Evolutionary conservation across 2,888 invertebrate genomes (phyloP).

Genomic region (Embidobia sp.): DNA sequence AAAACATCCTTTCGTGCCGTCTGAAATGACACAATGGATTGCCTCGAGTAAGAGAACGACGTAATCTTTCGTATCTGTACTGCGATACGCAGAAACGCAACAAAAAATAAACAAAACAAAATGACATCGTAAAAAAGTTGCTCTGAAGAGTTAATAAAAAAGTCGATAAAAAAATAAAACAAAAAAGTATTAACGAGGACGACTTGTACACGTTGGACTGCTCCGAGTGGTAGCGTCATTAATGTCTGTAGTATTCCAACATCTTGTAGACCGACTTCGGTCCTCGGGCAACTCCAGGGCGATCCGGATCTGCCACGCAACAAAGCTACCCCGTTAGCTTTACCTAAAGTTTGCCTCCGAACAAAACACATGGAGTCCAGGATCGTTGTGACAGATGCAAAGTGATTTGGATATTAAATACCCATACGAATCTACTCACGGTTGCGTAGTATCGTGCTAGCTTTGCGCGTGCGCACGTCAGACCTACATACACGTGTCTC

Average conservation of each 20-base stretch:
- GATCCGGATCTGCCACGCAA: too few relatives aligned
- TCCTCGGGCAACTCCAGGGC: constrained; percentile 9
- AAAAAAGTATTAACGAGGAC: constrained; percentile 67
- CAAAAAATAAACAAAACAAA: constrained; percentile 67
- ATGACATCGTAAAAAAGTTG: constrained; percentile 46
- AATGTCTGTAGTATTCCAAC: constrained; percentile 27
- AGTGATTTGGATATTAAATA: constrained; percentile 21
- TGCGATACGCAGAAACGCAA: constrained; percentile 72
- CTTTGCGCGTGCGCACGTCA: neutral
- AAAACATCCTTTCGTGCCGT: too few relatives aligned
- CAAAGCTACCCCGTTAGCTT: too few relatives aligned
- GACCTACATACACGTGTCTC: neutral
- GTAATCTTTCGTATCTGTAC: constrained; percentile 76
- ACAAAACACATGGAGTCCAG: too few relatives aligned
- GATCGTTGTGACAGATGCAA: neutral
- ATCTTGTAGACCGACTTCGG: neutral
- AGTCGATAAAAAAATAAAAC: constrained; percentile 53
- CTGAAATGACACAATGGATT: too few relatives aligned
- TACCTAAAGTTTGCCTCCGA: too few relatives aligned
- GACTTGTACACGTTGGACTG: constrained; percentile 28
- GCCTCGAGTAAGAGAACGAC: constrained; percentile 75
- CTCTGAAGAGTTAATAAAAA: constrained; percentile 19
- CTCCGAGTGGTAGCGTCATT: constrained; percentile 16
- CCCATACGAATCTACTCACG: constrained; percentile 41
- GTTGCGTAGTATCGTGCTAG: neutral